Evolutionary conservation across 2,113 vertebrate genomes (phyloP).

Genomic region (Asarcornis scutulata): DNA sequence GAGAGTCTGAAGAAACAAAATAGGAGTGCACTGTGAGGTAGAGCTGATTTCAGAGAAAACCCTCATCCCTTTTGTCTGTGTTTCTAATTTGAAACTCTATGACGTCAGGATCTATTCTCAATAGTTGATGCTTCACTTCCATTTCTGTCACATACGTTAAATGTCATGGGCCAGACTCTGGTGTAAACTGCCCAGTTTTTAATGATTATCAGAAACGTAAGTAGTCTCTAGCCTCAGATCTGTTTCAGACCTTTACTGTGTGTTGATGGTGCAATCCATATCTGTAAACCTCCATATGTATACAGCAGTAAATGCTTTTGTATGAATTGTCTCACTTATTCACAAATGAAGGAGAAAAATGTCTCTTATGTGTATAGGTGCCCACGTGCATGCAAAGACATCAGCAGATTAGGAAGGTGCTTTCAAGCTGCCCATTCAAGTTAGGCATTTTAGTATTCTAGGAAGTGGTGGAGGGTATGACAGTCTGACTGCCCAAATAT

Average conservation of each 20-base stretch:
- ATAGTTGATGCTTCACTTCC: background rate
- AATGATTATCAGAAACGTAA: background rate
- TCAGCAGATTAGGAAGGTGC: background rate
- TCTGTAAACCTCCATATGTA: background rate
- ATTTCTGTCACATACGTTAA: background rate
- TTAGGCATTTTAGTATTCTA: background rate
- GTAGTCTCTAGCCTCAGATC: background rate
- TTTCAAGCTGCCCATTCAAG: rapidly evolving
- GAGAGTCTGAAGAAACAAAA: background rate
- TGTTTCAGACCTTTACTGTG: background rate
- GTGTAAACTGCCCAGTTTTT: background rate
- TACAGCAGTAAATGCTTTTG: background rate
- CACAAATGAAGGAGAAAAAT: background rate
- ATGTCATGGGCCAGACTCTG: background rate
- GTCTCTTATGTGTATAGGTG: background rate
- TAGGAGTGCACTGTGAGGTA: constrained; percentile 9
- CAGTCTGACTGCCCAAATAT: background rate
- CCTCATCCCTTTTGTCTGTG: background rate
- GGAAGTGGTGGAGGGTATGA: background rate
- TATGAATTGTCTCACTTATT: background rate
- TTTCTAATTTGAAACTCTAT: constrained; percentile 16
- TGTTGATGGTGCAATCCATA: background rate
- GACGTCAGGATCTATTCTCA: background rate
- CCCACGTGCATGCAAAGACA: background rate
- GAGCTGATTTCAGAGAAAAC: background rate